Evolutionary conservation across 2,888 invertebrate species (phyloP), one percentile per base, ranked within the genome.

Genomic region (Ellobium chinense): DNA sequence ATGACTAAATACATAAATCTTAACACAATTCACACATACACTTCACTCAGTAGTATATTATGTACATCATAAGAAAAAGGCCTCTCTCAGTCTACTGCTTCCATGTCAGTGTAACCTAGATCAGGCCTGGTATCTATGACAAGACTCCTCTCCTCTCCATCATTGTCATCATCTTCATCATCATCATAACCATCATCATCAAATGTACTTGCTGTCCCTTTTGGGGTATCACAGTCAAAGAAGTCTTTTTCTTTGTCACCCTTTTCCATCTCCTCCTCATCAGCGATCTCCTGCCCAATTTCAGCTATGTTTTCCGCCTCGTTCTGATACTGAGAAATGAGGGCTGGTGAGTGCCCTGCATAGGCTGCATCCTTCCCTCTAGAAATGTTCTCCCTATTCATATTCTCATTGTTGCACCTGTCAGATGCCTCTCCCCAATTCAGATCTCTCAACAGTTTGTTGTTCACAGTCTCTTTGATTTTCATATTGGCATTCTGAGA

Each of bases 21-120:
- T 12, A 46, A 46, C 7, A 46, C 46, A 46, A 46, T 12, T 7
- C 46, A 46, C 46, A 46, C 46, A 46, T 18, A 46, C 18, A 18
- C 46, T 18, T 12, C 9, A 46, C 9, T 18, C 7, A 7, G 18
- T 46, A 46, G 7, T n/a, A n/a, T n/a, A n/a, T n/a, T n/a, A n/a
- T n/a, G n/a, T n/a, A n/a, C n/a, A n/a, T n/a, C n/a, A n/a, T n/a
- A n/a, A n/a, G n/a, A 2, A 18, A 0, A 14, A 29, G 1, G 24
- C 7, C 4, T 0, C 0, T 2, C 1, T 86, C 78, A 90, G 82
- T 90, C 90, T 0, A 90, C 89, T 46, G 89, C 88, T 72, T 90
- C 90, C 90, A 90, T 90, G 77, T 90, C 90, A 5, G 89, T 90
- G 74, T 89, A 90, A 7, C 85, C 87, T 5, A 87, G 80, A 56